These are phyloP conservation scores for Azorinus chamasolen DNA, from an alignment of 2,888 invertebrate species.

Conservation along the genomic window DNA sequence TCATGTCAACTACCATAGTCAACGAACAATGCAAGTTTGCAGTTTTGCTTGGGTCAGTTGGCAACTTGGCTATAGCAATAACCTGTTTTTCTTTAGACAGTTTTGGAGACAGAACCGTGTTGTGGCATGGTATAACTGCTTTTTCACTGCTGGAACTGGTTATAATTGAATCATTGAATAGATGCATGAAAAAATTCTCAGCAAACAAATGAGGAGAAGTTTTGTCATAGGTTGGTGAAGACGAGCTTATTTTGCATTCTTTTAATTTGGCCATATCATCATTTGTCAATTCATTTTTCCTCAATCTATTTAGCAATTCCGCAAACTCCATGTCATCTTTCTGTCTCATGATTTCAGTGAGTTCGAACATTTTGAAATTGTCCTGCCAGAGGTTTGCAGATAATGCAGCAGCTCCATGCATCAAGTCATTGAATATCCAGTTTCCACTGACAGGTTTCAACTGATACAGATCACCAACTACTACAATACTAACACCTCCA, in stretches of 20 bases:
- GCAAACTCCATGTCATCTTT: too few relatives aligned
- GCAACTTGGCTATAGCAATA: conserved; percentile 15
- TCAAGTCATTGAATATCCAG: too few relatives aligned
- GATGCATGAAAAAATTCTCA: too few relatives aligned
- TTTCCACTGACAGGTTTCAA: too few relatives aligned
- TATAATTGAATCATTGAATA: too few relatives aligned
- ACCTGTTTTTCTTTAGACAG: too few relatives aligned
- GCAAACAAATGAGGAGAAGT: conserved; percentile 44
- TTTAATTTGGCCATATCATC: conserved; percentile 37
- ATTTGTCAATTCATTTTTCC: conserved; percentile 40
- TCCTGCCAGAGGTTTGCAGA: conserved; percentile 5
- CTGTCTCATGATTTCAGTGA: too few relatives aligned
- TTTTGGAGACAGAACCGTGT: conserved; percentile 17
- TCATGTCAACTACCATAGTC: too few relatives aligned
- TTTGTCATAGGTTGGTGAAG: conserved; percentile 10
- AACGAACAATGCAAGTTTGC: too few relatives aligned
- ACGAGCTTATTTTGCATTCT: conserved; percentile 11
- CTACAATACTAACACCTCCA: conserved; percentile 40
- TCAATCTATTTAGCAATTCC: conserved; percentile 62
- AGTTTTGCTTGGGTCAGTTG: too few relatives aligned
- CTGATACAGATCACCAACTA: conserved; percentile 57
- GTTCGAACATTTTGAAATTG: conserved; percentile 6
- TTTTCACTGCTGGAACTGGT: conserved; percentile 25
- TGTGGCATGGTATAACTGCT: conserved; percentile 23
- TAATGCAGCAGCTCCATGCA: too few relatives aligned